Conservation (phyloP, 2,888 invertebrate genomes). For the Gandaritis pyraliata region DNA sequence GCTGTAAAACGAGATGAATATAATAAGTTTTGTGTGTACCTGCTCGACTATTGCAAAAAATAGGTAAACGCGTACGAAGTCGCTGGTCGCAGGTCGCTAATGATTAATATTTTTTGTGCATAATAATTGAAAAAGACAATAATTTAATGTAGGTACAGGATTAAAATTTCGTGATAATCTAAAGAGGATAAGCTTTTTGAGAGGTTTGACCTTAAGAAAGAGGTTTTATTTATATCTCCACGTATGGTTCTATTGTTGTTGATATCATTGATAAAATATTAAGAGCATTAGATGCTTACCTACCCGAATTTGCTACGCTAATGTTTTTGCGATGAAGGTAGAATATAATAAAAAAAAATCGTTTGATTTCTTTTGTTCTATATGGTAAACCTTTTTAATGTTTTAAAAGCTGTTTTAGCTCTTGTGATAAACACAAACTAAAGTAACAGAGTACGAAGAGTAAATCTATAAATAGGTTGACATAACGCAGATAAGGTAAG, state of each 20-base stretch:
- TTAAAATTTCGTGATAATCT: too few species aligned
- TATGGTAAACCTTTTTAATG: background rate
- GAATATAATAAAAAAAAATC: background rate
- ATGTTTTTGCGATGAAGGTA: conserved; percentile 8
- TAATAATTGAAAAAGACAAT: too few species aligned
- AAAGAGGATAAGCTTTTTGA: conserved; percentile 41
- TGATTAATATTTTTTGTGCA: too few species aligned
- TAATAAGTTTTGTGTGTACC: too few species aligned
- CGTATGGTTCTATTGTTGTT: conserved; percentile 25
- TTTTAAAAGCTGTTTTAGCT: background rate
- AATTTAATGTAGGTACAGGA: too few species aligned
- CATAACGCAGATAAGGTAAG: too few species aligned
- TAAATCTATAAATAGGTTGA: too few species aligned
- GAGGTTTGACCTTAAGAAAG: conserved; percentile 32
- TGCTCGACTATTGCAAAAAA: too few species aligned
- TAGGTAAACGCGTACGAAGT: too few species aligned
- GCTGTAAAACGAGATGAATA: too few species aligned
- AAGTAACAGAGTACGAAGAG: too few species aligned
- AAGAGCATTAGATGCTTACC: conserved; percentile 1
- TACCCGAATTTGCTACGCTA: conserved; percentile 5
- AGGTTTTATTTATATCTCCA: conserved; percentile 37
- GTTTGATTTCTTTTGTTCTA: background rate
- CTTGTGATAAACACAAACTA: background rate
- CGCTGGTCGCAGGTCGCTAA: too few species aligned
- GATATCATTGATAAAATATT: conserved; percentile 22